These are phyloP conservation scores for Alca torda DNA, from an alignment of 2,797 vertebrate species.

Conservation along the genomic window DNA sequence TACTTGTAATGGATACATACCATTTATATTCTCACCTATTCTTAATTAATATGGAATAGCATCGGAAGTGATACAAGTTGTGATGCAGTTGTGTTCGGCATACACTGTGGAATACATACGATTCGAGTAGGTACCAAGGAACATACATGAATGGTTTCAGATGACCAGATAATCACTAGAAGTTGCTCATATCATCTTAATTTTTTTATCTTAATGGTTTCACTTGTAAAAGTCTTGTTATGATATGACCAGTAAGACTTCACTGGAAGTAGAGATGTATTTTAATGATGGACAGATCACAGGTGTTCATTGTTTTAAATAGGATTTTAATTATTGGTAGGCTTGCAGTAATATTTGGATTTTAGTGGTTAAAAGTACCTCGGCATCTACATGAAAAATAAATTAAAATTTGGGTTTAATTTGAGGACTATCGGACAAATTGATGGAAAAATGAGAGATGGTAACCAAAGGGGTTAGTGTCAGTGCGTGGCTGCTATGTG, in stretches of 20 bases:
- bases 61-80: not conserved
- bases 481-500: not conserved
- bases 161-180: not conserved
- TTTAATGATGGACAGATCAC: not conserved
- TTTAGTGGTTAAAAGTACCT: not conserved
- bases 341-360: not conserved
- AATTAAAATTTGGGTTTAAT: not conserved
- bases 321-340: not conserved
- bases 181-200: not conserved
- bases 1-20: not conserved
- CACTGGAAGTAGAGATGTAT: not conserved
- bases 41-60: not conserved
- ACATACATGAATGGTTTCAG: not conserved
- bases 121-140: not conserved
- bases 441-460: not conserved
- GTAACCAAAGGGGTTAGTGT: not conserved
- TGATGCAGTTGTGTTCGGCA: not conserved
- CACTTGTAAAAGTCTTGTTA: not conserved
- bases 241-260: not conserved
- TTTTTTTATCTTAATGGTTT: not conserved
- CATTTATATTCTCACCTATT: not conserved
- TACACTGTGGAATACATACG: not conserved
- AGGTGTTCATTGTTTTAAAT: not conserved
- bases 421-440: not conserved
- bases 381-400: not conserved